Conservation (phyloP, 2,888 invertebrate genomes). For the Gerosis bhagava region DNA sequence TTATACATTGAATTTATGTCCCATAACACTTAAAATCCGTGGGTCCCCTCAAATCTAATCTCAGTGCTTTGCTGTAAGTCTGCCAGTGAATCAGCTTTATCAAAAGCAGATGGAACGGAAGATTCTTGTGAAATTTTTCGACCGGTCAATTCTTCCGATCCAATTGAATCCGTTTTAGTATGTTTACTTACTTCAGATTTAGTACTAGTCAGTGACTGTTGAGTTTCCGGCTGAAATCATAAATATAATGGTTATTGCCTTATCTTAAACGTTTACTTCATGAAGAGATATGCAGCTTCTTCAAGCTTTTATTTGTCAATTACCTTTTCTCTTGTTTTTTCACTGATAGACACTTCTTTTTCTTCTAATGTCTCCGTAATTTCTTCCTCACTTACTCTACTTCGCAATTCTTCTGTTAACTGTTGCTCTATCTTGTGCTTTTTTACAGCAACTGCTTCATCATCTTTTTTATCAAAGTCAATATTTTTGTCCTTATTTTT, state of each 20-base stretch:
- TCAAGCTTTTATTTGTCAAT: no score
- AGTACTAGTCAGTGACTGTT: constrained; percentile 60
- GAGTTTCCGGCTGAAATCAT: constrained; percentile 65
- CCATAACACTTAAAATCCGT: no score
- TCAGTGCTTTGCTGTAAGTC: constrained; percentile 76
- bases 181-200: constrained; percentile 68
- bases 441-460: constrained; percentile 40
- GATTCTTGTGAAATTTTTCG: constrained; percentile 69
- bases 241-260: no score
- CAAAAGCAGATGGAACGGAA: constrained; percentile 59
- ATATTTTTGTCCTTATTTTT: constrained; percentile 49
- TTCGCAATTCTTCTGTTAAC: constrained; percentile 54
- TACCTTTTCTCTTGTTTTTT: constrained; percentile 61
- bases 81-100: constrained; percentile 70
- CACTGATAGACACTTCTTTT: constrained; percentile 57
- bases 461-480: constrained; percentile 52
- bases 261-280: no score
- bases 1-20: no score
- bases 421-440: constrained; percentile 56
- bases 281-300: no score
- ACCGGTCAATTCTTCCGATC: constrained; percentile 61
- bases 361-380: constrained; percentile 61
- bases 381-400: constrained; percentile 64
- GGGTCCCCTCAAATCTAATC: no score
- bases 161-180: constrained; percentile 71